Percentiles rank a stretch among this genome's conserved stretches.
phyloP scores from a whole-genome alignment of 2,797 vertebrate genomes.

The Tapirus indicus region DNA sequence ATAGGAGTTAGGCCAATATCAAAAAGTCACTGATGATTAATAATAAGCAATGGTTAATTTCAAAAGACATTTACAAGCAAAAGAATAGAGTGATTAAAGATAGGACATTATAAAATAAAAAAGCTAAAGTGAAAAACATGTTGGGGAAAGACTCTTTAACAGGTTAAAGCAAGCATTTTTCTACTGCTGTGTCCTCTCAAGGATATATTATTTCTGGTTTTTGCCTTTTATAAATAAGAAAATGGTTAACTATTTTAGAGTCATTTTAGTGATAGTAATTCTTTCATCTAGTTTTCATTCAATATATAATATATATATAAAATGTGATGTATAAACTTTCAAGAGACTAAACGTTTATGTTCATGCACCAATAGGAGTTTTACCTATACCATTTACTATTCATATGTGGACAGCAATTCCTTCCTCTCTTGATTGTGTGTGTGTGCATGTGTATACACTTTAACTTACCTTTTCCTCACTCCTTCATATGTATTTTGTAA shows the following conservation, averaged over 20 bases:
- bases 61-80: not conserved
- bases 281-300: slow-evolving; percentile 32
- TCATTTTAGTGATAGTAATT: not conserved
- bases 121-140: not conserved
- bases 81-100: not conserved
- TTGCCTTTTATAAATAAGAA: not conserved
- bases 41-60: not conserved
- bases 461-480: not conserved
- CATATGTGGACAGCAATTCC: not conserved
- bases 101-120: not conserved
- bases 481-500: not conserved
- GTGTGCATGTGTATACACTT: not conserved
- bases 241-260: not conserved
- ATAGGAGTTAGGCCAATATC: not conserved
- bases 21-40: slow-evolving; percentile 12
- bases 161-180: not conserved
- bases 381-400: not conserved
- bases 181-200: not conserved
- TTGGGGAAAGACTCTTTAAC: not conserved
- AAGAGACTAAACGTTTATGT: not conserved
- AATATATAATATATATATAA: not conserved
- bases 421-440: not conserved
- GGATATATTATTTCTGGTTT: not conserved
- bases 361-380: not conserved
- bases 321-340: not conserved